A percentile compares a stretch with the other conserved stretches of the same genome.
These are phyloP conservation scores for Lepidonotus clava DNA, from an alignment of 2,888 invertebrate genomes.

Conservation along the genomic window DNA sequence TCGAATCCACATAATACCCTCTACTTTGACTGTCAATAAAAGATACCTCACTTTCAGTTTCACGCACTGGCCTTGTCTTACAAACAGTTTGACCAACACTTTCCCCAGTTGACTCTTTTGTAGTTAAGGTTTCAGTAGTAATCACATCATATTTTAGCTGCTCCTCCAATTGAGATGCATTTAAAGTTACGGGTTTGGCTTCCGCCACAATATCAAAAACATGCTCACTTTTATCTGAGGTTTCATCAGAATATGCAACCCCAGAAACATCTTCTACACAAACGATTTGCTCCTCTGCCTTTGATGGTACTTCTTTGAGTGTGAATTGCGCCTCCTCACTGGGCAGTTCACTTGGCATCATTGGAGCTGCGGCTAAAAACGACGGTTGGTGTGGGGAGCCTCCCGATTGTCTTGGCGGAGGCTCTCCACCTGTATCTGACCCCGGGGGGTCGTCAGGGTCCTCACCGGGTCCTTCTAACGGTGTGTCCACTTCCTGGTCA, in stretches of 20 bases:
- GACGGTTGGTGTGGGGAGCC: not conserved
- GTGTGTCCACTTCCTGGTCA: not conserved
- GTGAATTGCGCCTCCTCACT: conserved; percentile 13
- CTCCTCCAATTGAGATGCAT: conserved; percentile 52
- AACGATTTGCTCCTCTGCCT: conserved; percentile 33
- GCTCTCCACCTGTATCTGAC: conserved; percentile 21
- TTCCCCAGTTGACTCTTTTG: not conserved
- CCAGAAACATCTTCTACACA: conserved; percentile 3
- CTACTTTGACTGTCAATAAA: conserved; percentile 27
- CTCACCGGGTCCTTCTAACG: not conserved
- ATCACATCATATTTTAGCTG: conserved; percentile 55
- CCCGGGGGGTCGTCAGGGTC: conserved; percentile 30
- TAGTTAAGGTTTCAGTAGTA: conserved; percentile 29
- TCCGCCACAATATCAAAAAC: not conserved
- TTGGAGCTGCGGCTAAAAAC: conserved; percentile 45
- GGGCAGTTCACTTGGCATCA: conserved; percentile 29
- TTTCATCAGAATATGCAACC: not conserved
- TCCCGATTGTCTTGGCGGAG: not conserved
- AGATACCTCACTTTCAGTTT: conserved; percentile 5
- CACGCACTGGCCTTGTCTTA: not conserved
- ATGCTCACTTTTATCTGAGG: not conserved
- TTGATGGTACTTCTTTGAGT: conserved; percentile 30
- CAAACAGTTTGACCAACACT: not conserved
- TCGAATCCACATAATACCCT: conserved; percentile 52
- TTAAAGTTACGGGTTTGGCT: not conserved